Percentiles rank a stretch among this genome's conserved stretches.
phyloP scores from a whole-genome alignment of 2,888 invertebrate genomes.

The Rhingia campestris region DNA sequence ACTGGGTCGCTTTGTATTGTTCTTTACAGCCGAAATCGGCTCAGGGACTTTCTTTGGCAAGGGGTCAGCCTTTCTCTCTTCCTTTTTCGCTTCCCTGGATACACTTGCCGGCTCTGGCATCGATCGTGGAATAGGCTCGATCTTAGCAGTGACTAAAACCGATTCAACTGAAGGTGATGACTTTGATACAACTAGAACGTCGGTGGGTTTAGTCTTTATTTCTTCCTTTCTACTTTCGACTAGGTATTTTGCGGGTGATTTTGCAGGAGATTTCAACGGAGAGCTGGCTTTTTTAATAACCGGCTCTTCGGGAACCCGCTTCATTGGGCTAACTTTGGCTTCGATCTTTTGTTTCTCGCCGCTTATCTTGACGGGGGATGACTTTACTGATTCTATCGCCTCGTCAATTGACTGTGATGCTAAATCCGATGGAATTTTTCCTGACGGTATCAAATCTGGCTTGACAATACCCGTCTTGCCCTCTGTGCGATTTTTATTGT shows the following conservation, averaged over 20 bases:
- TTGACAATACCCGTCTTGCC: conserved; percentile 79
- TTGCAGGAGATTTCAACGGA: conserved; percentile 18
- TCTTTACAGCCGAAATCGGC: conserved; percentile 70
- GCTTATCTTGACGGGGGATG: conserved; percentile 63
- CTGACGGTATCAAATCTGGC: conserved; percentile 79
- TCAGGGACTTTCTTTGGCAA: conserved; percentile 30
- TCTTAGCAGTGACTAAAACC: conserved; percentile 55
- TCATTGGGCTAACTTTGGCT: conserved; percentile 75
- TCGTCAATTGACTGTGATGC: conserved; percentile 48
- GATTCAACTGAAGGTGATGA: conserved; percentile 37
- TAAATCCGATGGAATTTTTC: conserved; percentile 63
- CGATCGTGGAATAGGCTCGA: conserved; percentile 65
- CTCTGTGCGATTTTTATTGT: conserved; percentile 80
- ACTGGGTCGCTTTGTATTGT: conserved; percentile 77
- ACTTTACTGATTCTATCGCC: conserved; percentile 53
- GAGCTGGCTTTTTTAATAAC: conserved; percentile 30
- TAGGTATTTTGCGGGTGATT: conserved; percentile 31
- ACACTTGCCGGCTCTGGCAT: conserved; percentile 17
- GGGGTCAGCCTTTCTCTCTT: conserved; percentile 46
- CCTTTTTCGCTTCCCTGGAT: conserved; percentile 15
- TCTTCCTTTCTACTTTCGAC: conserved; percentile 57
- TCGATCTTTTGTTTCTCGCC: conserved; percentile 72
- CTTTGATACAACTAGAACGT: conserved; percentile 60
- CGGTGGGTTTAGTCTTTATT: conserved; percentile 76
- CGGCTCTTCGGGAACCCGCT: conserved; percentile 62